Evolutionary conservation across 2,797 vertebrate genomes (phyloP).

Genomic region (Hapalemur alaotrensis): DNA sequence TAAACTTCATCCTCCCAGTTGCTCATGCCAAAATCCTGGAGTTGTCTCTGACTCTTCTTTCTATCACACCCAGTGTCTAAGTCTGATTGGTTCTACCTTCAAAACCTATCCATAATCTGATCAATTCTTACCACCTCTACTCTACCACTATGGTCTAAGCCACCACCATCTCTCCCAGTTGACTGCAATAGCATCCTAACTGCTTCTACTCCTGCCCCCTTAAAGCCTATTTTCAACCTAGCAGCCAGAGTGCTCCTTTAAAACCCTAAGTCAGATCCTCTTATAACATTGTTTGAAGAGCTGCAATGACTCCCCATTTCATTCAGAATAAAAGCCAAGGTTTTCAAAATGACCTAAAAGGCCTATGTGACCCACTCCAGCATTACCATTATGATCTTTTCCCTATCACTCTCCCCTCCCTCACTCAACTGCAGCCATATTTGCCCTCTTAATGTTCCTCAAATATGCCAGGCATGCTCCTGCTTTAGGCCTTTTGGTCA

Average conservation of each 20-base stretch:
- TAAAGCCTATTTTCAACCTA: conserved; percentile 15
- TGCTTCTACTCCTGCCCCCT: not conserved
- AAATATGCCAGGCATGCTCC: not conserved
- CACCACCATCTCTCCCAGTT: not conserved
- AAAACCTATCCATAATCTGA: not conserved
- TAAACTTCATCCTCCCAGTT: not conserved
- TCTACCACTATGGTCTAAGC: not conserved
- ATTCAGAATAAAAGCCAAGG: not conserved
- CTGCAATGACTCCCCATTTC: not conserved
- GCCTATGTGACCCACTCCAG: not conserved
- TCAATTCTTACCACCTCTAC: not conserved
- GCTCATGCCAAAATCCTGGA: not conserved
- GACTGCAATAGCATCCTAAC: not conserved
- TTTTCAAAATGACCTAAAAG: conserved; percentile 31
- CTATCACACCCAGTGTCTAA: not conserved
- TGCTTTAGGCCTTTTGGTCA: not conserved
- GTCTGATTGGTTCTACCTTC: not conserved
- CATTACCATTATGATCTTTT: not conserved
- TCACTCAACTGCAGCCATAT: not conserved
- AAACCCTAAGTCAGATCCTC: not conserved
- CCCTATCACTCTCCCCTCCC: not conserved
- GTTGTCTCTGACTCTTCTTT: not conserved
- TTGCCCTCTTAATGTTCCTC: not conserved
- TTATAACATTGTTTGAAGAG: not conserved
- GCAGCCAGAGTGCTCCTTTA: not conserved